Evolutionary conservation across 2,797 vertebrate species (phyloP).

Genomic region (Anniella stebbinsi): DNA sequence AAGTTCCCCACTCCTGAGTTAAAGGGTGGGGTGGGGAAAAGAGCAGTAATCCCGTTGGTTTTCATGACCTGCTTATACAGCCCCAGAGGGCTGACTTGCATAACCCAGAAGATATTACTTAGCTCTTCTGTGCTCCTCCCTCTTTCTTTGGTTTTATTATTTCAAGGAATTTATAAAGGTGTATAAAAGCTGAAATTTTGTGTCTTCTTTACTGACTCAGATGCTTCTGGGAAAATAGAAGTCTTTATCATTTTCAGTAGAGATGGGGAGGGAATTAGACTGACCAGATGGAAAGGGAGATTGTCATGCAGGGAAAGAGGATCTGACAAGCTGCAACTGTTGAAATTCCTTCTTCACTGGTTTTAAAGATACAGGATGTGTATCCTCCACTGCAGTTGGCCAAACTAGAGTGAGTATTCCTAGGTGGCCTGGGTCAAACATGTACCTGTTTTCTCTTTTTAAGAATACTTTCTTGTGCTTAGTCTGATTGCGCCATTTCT

Average conservation of each 20-base stretch:
- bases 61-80: background rate
- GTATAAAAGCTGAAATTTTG: background rate
- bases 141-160: background rate
- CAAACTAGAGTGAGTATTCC: background rate
- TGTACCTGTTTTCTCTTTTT: background rate
- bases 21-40: background rate
- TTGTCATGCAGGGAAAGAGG: background rate
- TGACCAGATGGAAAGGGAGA: background rate
- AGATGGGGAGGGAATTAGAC: too few relatives aligned
- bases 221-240: background rate
- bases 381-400: background rate
- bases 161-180: constrained; percentile 3
- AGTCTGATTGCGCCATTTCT: background rate
- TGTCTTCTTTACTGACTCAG: background rate
- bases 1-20: too few relatives aligned
- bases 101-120: background rate
- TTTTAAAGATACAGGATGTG: background rate
- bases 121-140: background rate
- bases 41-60: background rate
- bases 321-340: background rate
- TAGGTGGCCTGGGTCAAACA: background rate
- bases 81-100: background rate
- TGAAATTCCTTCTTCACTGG: background rate
- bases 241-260: background rate
- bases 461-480: background rate